Base-by-base conservation (phyloP, 2,888 invertebrate genomes). In the Zygothrica quintamaculata region DNA sequence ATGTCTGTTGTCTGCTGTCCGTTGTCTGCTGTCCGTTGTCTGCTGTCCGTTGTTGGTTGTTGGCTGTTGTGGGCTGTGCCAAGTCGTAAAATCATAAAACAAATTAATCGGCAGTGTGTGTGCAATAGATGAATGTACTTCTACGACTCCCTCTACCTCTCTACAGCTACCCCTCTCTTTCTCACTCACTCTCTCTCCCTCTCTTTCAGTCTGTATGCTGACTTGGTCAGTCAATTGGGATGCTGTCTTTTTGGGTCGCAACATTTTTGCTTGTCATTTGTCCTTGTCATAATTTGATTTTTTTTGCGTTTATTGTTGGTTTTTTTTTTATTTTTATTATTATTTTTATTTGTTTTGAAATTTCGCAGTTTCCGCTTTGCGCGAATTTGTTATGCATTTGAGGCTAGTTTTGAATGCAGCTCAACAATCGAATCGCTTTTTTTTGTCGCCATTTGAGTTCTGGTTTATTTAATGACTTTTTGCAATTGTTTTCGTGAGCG, bases 401-500 rank as follows among this genome's bases (percentile, higher is more conserved):
- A 34, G 73, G 52, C 59, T 66, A 74, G 74, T 84, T 80, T 84
- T 58, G 64, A 80, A 84, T 84, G 86, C 80, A 86, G 66, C 70
- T 51, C 81, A 57, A 65, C 74, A 51, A 73, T 70, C 65, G 5
- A 36, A 2, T 36, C 36, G 36, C 36, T 29, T 53, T 58, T 66
- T 74, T 58, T 66, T 74, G 74, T 78, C 65, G 79, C 76, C 69
- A 79, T 85, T 85, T 80, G 58, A 79, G 74, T 80, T 86, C 84
- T 80, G 84, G 86, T 86, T 82, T 84, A 81, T 87, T 82, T 82
- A 87, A 82, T 84, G 85, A 75, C 64, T 84, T 73, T 71, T 87
- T 64, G 85, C 87, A 82, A 87, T 82, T 84, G 85, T 82, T 84
- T 82, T 87, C 82, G 82, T 82, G 82, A 87, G 85, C 78, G 87